Evolutionary conservation across 2,797 vertebrate species (phyloP), one percentile per base, ranked within the genome.

Genomic region (Crax fasciolata): DNA sequence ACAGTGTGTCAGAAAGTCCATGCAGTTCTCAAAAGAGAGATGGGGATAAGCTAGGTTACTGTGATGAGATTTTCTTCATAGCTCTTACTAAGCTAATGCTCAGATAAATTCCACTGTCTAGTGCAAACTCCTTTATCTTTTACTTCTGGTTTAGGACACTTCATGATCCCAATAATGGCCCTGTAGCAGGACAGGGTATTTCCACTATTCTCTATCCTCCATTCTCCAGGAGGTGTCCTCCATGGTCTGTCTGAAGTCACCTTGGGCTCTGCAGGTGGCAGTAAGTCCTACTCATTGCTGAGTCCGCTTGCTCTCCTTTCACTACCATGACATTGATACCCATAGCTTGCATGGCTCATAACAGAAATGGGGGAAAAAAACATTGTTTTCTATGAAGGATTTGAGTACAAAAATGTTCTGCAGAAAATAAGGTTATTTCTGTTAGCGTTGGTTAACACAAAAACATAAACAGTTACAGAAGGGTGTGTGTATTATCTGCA

Each of bases 401-500:
- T 24, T 38, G n/a, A 57, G 28, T 38, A 51, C 32, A 41, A 7
- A 46, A 91, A 43, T n/a, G 7, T 54, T 75, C 52, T 83, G 54
- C 30, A 83, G 48, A 75, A 76, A 82, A 84, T 73, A 5, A 57
- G 7, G 15, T 32, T 0, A 44, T 68, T 83, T 90, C 41, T 92
- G 43, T 54, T 58, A 70, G 3, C 5, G 14, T 0, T 0, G 24
- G 5, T 61, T 46, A 83, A 46, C 13, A 32, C 7, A 58, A 67
- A 89, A 87, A 13, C 18, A 78, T 23, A 76, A 76, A 30, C 1
- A 48, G 66, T 43, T 70, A 63, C 14, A 86, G 43, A 82, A 76
- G 5, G 1, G 1, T 6, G 11, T n/a, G 1, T 6, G 11, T n/a
- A 2, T 62, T 62, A 41, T 44, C 57, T 54, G 38, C 32, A 35